phyloP scores from a whole-genome alignment of 2,797 vertebrate genomes.

The Zonotrichia albicollis region DNA sequence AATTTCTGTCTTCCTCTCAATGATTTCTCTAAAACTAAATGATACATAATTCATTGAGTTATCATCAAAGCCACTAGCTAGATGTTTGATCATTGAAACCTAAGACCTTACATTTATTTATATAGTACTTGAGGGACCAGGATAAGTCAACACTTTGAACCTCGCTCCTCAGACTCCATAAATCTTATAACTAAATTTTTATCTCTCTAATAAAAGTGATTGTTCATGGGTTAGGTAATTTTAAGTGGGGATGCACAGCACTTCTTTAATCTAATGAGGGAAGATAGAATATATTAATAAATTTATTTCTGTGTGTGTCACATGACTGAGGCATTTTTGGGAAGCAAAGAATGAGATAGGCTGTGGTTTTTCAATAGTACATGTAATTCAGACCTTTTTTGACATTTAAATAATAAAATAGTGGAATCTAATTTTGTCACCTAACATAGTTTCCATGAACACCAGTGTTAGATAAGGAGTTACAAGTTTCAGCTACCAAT shows the following conservation, averaged over 20 bases:
- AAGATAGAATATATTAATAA: not conserved
- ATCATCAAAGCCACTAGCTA: not conserved
- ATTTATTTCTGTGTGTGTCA: not conserved
- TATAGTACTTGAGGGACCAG: not conserved
- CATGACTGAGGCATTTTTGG: not conserved
- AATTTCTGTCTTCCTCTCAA: not conserved
- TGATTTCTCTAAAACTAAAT: not conserved
- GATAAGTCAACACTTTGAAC: not conserved
- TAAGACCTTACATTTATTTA: not conserved
- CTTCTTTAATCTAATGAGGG: not conserved
- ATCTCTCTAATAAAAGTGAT: not conserved
- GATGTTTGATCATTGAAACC: not conserved
- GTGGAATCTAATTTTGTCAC: not conserved
- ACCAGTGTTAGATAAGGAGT: not conserved
- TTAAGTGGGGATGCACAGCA: not conserved
- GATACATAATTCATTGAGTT: not conserved
- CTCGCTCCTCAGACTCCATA: not conserved
- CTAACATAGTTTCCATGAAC: not conserved
- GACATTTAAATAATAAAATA: not conserved
- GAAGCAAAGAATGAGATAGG: not conserved
- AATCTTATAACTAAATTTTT: not conserved
- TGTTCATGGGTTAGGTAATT: not conserved
- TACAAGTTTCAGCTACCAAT: not conserved
- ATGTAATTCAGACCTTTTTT: not conserved
- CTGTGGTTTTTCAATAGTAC: not conserved